phyloP scores from a whole-genome alignment of 2,113 vertebrate species.

The Pogonocichla stellata region DNA sequence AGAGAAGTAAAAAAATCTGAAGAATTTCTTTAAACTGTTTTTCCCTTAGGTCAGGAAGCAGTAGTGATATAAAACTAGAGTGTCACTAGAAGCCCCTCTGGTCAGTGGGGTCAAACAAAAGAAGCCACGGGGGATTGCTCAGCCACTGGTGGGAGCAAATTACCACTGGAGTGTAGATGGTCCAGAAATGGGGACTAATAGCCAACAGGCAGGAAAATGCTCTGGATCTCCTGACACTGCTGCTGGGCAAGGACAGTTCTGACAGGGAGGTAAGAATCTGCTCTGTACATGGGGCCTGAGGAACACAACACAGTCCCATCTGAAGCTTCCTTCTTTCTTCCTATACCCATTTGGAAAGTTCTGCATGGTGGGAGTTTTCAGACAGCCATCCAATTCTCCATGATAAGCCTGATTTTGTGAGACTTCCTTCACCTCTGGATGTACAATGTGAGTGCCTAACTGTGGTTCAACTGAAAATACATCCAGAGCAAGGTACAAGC shows the following conservation, averaged over 20 bases:
- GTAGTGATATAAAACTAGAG: neutral
- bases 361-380: neutral
- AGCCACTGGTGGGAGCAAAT: neutral
- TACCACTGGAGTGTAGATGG: neutral
- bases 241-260: neutral
- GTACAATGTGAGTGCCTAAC: neutral
- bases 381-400: neutral
- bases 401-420: neutral
- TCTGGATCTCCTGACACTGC: neutral
- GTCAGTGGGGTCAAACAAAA: neutral
- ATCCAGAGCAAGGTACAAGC: neutral
- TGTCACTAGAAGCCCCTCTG: neutral
- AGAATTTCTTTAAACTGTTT: slow-evolving; percentile 52
- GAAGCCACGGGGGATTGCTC: neutral
- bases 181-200: neutral
- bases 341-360: neutral
- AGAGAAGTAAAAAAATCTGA: slow-evolving; percentile 60
- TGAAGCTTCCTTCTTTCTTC: neutral
- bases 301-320: neutral
- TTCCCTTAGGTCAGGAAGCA: slow-evolving; percentile 53
- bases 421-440: neutral
- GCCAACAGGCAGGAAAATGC: neutral
- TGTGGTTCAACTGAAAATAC: neutral
- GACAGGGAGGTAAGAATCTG: neutral
- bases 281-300: neutral